Conservation (phyloP, 2,797 vertebrate species). For the Prionace glauca region DNA sequence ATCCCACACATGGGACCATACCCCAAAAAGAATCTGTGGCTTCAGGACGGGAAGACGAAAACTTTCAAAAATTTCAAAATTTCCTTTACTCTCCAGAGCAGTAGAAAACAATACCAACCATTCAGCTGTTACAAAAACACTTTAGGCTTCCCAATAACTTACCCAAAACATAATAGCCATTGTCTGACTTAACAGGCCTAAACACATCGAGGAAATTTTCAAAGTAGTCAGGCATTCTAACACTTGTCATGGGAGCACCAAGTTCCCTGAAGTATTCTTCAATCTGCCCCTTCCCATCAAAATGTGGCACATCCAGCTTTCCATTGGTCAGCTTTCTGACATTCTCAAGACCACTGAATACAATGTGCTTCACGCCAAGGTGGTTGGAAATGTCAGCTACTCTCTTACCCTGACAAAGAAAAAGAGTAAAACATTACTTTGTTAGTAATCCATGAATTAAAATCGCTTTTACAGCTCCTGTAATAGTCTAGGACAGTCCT, state of each 20-base stretch:
- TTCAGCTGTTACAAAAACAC: not conserved
- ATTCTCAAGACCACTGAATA: conserved; percentile 36
- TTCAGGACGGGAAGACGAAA: not conserved
- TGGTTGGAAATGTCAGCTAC: conserved; percentile 7
- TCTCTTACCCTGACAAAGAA: conserved; percentile 26
- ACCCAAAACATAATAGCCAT: not conserved
- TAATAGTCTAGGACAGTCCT: not conserved
- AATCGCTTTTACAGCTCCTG: not conserved
- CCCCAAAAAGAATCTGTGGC: not conserved
- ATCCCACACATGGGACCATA: not conserved
- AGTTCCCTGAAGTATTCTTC: conserved; percentile 6
- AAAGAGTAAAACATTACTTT: not conserved
- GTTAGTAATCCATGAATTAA: not conserved
- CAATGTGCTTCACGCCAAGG: conserved; percentile 1
- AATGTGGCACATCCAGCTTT: conserved; percentile 9
- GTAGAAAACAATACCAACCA: not conserved
- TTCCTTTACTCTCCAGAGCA: not conserved
- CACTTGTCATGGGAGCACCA: conserved; percentile 33
- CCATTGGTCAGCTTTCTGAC: conserved; percentile 22
- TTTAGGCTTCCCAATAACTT: not conserved
- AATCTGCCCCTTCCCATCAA: conserved; percentile 34
- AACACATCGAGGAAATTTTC: conserved; percentile 10
- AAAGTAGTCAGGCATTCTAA: conserved; percentile 25
- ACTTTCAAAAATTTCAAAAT: not conserved
- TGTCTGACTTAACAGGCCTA: not conserved